Conservation (phyloP, 1,140 invertebrate species). For the Drosophila willistoni region DNA sequence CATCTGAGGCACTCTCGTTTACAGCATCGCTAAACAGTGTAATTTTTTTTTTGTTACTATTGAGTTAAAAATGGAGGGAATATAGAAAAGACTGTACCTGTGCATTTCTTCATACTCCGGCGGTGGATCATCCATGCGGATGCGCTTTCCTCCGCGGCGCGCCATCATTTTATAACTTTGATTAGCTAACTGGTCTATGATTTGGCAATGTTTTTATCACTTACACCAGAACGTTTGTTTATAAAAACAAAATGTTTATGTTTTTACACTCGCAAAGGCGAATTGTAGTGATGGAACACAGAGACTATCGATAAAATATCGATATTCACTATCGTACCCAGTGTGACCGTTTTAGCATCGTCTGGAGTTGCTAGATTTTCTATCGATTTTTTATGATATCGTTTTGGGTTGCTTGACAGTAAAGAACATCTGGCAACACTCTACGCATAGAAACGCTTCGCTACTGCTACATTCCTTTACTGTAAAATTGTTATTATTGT, state of each 20-base stretch:
- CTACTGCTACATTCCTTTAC: not conserved
- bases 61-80: not conserved
- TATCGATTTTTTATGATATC: not conserved
- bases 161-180: constrained; percentile 86
- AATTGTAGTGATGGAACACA: not conserved
- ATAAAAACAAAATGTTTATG: constrained; percentile 12
- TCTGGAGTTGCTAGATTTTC: not conserved
- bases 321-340: not conserved
- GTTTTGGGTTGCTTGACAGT: too few species aligned
- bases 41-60: not conserved
- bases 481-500: constrained; percentile 5
- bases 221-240: not conserved
- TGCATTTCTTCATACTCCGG: constrained; percentile 85
- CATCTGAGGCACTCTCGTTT: constrained; percentile 82
- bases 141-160: constrained; percentile 92
- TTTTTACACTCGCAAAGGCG: not conserved
- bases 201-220: not conserved
- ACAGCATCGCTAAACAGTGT: constrained; percentile 57
- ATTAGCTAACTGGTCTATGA: not conserved
- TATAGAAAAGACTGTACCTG: constrained; percentile 33
- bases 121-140: constrained; percentile 95
- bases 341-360: not conserved
- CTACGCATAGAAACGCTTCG: not conserved
- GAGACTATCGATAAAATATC: too few species aligned
- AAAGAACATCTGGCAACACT: not conserved